A percentile compares a stretch with the other conserved stretches of the same genome.
Evolutionary conservation across 2,113 vertebrate genomes (phyloP).

Genomic region (Rhadina sibilatrix): DNA sequence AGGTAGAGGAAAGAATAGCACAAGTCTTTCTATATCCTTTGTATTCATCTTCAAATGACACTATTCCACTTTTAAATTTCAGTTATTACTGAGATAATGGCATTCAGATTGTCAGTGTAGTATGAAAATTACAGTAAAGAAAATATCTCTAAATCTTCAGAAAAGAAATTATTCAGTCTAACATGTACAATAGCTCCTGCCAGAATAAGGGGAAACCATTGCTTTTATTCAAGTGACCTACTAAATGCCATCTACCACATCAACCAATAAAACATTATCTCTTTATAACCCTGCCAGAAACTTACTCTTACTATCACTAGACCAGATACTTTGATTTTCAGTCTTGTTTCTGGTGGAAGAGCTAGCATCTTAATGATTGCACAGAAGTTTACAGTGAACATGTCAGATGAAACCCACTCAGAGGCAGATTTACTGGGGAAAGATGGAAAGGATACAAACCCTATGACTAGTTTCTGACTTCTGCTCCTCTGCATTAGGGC

Average conservation of each 20-base stretch:
- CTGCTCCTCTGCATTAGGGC: neutral
- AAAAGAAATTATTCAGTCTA: neutral
- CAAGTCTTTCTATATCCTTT: neutral
- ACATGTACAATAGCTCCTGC: neutral
- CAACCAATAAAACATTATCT: neutral
- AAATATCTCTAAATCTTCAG: neutral
- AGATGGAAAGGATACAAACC: neutral
- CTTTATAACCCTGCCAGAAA: neutral
- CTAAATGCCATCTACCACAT: neutral
- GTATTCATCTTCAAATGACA: conserved; percentile 6
- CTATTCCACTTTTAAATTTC: conserved; percentile 17
- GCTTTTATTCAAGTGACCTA: conserved; percentile 11
- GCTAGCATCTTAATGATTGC: neutral
- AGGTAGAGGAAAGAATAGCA: neutral
- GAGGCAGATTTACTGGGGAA: neutral
- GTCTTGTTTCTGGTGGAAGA: neutral
- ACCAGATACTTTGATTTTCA: neutral
- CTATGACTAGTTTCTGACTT: neutral
- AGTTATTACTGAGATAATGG: conserved; percentile 17
- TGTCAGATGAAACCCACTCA: neutral
- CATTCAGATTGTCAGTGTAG: neutral
- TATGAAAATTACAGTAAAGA: conserved; percentile 6
- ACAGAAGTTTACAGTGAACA: neutral
- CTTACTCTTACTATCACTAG: neutral
- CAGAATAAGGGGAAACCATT: neutral